Evolutionary conservation across 2,888 invertebrate genomes (phyloP).

Genomic region (Linnaemya vulpina): DNA sequence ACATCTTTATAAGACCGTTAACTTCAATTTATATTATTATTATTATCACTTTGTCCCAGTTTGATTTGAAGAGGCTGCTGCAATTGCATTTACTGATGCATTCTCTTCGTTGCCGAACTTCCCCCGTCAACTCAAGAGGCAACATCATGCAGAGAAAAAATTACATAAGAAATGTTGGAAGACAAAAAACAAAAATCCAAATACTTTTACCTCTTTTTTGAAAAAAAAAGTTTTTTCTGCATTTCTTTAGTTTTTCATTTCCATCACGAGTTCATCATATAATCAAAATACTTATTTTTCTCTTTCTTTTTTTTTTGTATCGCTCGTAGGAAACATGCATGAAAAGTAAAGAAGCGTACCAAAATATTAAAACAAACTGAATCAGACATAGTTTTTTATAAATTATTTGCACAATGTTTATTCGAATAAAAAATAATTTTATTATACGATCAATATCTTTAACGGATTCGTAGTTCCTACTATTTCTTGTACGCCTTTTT

Average conservation of each 20-base stretch:
- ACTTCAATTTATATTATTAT: conserved; percentile 13
- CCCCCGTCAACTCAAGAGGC: conserved; percentile 2
- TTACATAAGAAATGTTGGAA: conserved; percentile 56
- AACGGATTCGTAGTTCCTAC: conserved; percentile 6
- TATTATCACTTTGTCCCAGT: conserved; percentile 12
- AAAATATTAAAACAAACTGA: not conserved
- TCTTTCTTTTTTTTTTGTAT: not conserved
- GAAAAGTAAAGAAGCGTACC: not conserved
- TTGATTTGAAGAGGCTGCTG: not conserved
- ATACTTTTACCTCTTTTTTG: conserved; percentile 8
- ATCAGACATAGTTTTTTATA: not conserved
- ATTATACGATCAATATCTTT: conserved; percentile 46
- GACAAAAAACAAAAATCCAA: conserved; percentile 9
- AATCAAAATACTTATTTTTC: conserved; percentile 1
- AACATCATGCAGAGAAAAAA: conserved; percentile 43
- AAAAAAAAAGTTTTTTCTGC: conserved; percentile 19
- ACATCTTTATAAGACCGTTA: not conserved
- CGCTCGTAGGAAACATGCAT: not conserved
- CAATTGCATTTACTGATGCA: conserved; percentile 14
- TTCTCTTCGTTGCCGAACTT: not conserved
- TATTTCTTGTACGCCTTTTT: conserved; percentile 5
- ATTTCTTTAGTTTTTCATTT: conserved; percentile 34
- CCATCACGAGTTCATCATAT: conserved; percentile 56
- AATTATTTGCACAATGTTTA: not conserved
- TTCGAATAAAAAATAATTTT: conserved; percentile 37